A percentile compares a stretch with the other conserved stretches of the same genome.
Evolutionary conservation across 2,113 vertebrate genomes (phyloP).

Genomic region (Mormyrus iriodes): DNA sequence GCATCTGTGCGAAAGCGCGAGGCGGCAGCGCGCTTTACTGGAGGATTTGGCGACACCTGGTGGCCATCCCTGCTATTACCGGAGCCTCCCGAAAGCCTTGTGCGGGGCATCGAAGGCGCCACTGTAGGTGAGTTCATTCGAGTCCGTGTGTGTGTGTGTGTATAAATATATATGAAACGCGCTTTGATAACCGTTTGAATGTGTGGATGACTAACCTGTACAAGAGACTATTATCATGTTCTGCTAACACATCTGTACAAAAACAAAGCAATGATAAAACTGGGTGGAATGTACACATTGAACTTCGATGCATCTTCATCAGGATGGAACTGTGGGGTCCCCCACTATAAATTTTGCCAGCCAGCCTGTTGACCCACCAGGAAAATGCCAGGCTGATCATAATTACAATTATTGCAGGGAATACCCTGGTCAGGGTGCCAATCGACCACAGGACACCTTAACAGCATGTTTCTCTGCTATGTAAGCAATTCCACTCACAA

Average conservation of each 20-base stretch:
- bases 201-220: background rate
- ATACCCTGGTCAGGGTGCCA: background rate
- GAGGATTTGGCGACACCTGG: constrained; percentile 20
- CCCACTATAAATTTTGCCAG: background rate
- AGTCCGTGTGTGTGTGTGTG: background rate
- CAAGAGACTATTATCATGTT: background rate
- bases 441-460: background rate
- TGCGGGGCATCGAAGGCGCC: background rate
- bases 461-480: background rate
- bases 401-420: background rate
- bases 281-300: background rate
- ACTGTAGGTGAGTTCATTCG: background rate
- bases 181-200: background rate
- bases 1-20: constrained; percentile 9
- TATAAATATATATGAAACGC: too few species aligned
- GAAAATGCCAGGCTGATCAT: background rate
- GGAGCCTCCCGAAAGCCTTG: background rate
- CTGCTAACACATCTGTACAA: background rate
- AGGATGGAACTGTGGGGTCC: background rate
- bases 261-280: background rate
- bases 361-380: background rate
- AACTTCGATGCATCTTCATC: background rate
- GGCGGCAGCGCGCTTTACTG: background rate
- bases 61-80: background rate
- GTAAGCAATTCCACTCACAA: background rate